phyloP scores from a whole-genome alignment of 2,888 invertebrate genomes.

The Scrobipalpa atriplicella region DNA sequence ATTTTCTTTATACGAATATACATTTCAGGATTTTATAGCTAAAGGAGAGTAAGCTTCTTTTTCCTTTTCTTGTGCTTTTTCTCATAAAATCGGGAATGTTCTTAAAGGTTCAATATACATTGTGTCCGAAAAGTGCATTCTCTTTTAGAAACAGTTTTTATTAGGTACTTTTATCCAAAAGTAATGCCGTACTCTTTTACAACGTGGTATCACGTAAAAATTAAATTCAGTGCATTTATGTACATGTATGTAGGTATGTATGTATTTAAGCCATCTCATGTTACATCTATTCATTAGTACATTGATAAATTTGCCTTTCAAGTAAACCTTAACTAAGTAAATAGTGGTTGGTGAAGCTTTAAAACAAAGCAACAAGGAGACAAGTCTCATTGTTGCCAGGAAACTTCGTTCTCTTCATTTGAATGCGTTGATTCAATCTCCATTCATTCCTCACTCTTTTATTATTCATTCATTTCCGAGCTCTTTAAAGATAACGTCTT shows the following conservation, averaged over 20 bases:
- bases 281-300: too few relatives aligned
- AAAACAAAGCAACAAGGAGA: neutral
- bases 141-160: too few relatives aligned
- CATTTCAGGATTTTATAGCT: neutral
- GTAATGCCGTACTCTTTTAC: too few relatives aligned
- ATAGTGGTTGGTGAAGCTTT: neutral
- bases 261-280: too few relatives aligned
- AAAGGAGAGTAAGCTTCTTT: neutral
- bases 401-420: neutral
- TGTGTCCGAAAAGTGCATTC: too few relatives aligned
- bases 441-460: neutral
- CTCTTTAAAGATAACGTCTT: neutral
- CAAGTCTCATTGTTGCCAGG: neutral
- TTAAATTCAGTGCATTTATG: too few relatives aligned
- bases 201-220: too few relatives aligned
- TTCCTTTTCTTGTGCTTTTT: neutral
- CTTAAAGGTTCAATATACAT: too few relatives aligned
- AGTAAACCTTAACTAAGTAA: neutral
- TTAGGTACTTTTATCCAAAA: too few relatives aligned
- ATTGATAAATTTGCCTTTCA: neutral
- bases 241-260: too few relatives aligned
- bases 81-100: too few relatives aligned
- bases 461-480: neutral
- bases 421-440: slow-evolving; percentile 10
- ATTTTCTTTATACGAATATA: neutral